phyloP scores from a whole-genome alignment of 2,888 invertebrate species.

The Spodoptera exigua region DNA sequence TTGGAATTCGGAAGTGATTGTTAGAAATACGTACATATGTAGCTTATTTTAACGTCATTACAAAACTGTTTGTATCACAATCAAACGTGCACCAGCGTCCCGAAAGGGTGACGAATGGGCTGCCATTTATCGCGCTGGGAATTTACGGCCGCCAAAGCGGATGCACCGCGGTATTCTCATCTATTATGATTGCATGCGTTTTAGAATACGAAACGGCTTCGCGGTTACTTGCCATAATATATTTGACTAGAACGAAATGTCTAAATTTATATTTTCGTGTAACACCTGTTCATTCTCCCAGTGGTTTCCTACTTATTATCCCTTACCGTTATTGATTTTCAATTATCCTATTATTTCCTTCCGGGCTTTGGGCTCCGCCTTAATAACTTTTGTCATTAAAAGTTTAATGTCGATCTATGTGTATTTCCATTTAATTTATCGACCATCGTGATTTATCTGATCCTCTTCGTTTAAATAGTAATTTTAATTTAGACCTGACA shows the following conservation, averaged over 20 bases:
- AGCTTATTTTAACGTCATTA: not conserved
- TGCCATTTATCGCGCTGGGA: slow-evolving; percentile 16
- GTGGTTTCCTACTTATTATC: not conserved
- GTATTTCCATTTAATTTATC: too few species aligned
- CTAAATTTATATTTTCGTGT: slow-evolving; percentile 10
- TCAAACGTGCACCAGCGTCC: slow-evolving; percentile 8
- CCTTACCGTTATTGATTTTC: not conserved
- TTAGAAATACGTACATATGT: too few species aligned
- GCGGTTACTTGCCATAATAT: not conserved
- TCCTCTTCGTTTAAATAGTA: too few species aligned
- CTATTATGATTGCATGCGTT: slow-evolving; percentile 17
- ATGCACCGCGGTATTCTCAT: slow-evolving; percentile 15
- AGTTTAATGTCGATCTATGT: too few species aligned
- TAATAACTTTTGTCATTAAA: not conserved
- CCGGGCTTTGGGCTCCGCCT: not conserved
- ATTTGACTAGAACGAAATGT: not conserved
- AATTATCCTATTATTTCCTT: not conserved
- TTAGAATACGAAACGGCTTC: not conserved
- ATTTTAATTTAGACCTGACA: too few species aligned
- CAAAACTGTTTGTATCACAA: slow-evolving; percentile 3
- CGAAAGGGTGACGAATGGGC: slow-evolving; percentile 21
- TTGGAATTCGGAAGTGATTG: slow-evolving; percentile 10
- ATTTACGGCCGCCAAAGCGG: slow-evolving; percentile 32
- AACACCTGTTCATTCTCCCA: not conserved
- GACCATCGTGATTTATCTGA: too few species aligned